Base-by-base conservation (phyloP, 2,113 vertebrate species). In the Sprattus sprattus region DNA sequence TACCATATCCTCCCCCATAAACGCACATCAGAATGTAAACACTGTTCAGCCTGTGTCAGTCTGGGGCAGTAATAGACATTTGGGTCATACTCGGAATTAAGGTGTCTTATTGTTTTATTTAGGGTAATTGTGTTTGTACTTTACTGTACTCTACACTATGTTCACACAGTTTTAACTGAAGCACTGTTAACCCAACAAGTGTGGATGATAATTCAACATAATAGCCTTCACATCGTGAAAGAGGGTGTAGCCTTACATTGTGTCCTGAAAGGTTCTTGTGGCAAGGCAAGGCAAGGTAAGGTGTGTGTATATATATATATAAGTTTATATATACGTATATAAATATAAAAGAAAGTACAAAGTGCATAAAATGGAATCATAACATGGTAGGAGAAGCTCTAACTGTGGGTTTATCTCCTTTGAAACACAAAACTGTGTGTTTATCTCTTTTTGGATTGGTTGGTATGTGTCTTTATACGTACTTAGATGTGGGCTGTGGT, bases 201-300 rank as follows among this genome's bases (percentile, higher is more conserved):
- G 28, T 78, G 39, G 71, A 78, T 78, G 71, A 3, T 78, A 78
- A 78, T 78, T 78, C 32, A 44, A 15, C 71, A 39, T 78, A 78
- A 78, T 78, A 78, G 71, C 32, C 28, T 28, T 11, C 28, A 67
- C 54, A 60, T 60, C 22, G 54, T 20, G 18, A 60, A 4, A 4
- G 18, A 60, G 0, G 18, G 18, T 60, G 22, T 22, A 20, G 54
- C 54, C 54, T 6, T 22, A 20, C 52, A 16, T 54, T 54, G 54
- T 60, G 54, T 60, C 54, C 54, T 60, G 54, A 60, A 22, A 60
- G 54, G 54, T 20, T 22, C 18, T 6, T 67, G 25, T 67, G 22
- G 25, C 8, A 39, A 39, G 39, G 39, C 39, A 39, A 39, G 39
- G 39, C 2, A 39, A 39, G 39, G 39, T n/a, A n/a, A n/a, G n/a